These are phyloP conservation scores for Chionis minor DNA, from an alignment of 2,113 vertebrate genomes.

Conservation along the genomic window DNA sequence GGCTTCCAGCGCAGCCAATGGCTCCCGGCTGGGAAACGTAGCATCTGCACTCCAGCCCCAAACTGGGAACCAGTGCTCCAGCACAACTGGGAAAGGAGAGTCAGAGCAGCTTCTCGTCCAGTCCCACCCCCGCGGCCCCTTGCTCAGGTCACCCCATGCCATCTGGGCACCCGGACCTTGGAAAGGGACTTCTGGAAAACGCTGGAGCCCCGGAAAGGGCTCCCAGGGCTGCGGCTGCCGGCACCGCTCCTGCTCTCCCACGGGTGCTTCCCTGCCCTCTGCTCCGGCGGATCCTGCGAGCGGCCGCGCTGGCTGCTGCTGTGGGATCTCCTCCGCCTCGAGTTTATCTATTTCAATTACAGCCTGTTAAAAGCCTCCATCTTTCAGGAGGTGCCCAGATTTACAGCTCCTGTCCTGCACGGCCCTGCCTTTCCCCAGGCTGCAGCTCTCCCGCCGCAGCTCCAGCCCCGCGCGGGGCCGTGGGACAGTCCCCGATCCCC, in stretches of 20 bases:
- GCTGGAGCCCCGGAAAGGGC: too few relatives aligned
- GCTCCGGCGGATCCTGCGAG: not conserved
- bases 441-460: not conserved
- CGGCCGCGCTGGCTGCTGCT: fast-evolving
- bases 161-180: not conserved
- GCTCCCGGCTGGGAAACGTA: not conserved
- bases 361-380: not conserved
- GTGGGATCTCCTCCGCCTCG: not conserved
- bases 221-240: not conserved
- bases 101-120: not conserved
- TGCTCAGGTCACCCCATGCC: fast-evolving
- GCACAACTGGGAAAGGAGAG: not conserved
- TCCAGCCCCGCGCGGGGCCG: not conserved
- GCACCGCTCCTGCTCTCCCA: not conserved
- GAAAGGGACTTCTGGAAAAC: fast-evolving
- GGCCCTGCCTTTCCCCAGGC: not conserved
- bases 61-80: not conserved
- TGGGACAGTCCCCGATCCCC: not conserved
- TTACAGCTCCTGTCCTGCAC: not conserved
- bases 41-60: not conserved
- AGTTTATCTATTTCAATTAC: not conserved
- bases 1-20: not conserved
- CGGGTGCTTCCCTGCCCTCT: not conserved
- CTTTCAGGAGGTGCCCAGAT: not conserved
- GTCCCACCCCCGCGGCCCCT: fast-evolving